Evolutionary conservation across 2,888 invertebrate species (phyloP), one percentile per base, ranked within the genome.

Genomic region (Physocephala rufipes): DNA sequence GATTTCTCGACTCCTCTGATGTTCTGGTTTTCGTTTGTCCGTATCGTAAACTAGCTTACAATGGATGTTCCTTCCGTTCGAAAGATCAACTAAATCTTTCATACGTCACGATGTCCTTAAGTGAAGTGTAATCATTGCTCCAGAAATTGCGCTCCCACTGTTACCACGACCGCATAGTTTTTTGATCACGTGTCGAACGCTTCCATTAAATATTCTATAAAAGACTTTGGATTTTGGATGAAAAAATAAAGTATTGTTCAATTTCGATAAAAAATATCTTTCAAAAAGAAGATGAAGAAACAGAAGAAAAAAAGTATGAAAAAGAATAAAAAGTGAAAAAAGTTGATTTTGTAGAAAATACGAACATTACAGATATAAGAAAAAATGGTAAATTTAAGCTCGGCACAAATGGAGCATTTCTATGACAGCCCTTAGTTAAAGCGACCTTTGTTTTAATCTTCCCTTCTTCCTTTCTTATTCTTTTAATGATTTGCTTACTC

Each of bases 121-220:
- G n/a, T n/a, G n/a, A n/a, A n/a, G n/a, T n/a, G n/a, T n/a, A 51
- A 19, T 51, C 5, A 19, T 1, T 51, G 51, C 5, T 9, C 5
- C 51, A 51, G 51, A 16, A 2, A 51, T 51, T 19, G 51, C 51
- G 51, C 19, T 51, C n/a, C n/a, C 51, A 51, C 19, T 19, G 61
- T n/a, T n/a, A n/a, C n/a, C 58, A 16, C 26, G 21, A 16, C 61
- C 26, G 26, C 49, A 65, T 19, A 19, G n/a, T 64, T 70, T 70
- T 70, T 63, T 30, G 15, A 71, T 71, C 71, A 71, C 71, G 71
- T 71, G 59, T 61, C 28, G 49, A 15, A 47, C 65, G 65, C 66
- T 70, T 51, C 49, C 58, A 61, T 68, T 68, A 68, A 68, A 68
- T 68, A 49, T 68, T 61, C 28, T 16, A 30, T n/a, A 68, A 68